Base-by-base conservation (phyloP, 1,140 invertebrate genomes). In the Calliphora vicina region DNA sequence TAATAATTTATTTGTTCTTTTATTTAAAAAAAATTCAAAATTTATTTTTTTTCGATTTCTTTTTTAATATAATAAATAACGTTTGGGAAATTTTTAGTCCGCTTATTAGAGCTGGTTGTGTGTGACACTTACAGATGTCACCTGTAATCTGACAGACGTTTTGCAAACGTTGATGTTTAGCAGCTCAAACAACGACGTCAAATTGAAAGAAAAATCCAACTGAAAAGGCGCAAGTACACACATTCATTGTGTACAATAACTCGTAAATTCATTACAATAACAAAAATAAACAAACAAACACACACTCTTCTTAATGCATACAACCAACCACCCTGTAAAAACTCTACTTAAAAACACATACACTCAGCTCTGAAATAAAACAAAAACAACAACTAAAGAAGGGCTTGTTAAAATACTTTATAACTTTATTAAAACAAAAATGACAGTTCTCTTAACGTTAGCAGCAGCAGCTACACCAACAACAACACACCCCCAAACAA, bases 91-190 rank as follows among this genome's bases (percentile, higher is more conserved):
- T 61, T 67, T 12, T 67, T 67, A 67, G 45, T 67, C n/a, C 61
- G 61, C 61, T 67, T 25, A 67, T 23, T 3, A 20, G 6, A 67
- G 61, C 61, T 67, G n/a, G 5, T 20, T 82, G 67, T 82, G 82
- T 87, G 86, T 87, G 87, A 87, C 87, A 87, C 87, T 85, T 84
- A 81, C 84, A 85, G 83, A 85, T 87, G 86, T 87, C 87, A 87
- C 86, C 87, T 87, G 87, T 82, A 87, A 86, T 86, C 86, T 87
- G 87, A 87, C 86, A 87, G 87, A 78, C 74, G 74, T 84, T 84
- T 83, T 80, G 74, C 74, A 42, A 78, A 78, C 42, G 74, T 78
- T 78, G 35, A 42, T 78, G 74, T 78, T 78, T 78, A 78, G 50
- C 80, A 81, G 57, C 80, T 81, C 80, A 81, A 81, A 57, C 26